These are phyloP conservation scores for Allygus modestus DNA, from an alignment of 2,888 invertebrate species.

Conservation along the genomic window DNA sequence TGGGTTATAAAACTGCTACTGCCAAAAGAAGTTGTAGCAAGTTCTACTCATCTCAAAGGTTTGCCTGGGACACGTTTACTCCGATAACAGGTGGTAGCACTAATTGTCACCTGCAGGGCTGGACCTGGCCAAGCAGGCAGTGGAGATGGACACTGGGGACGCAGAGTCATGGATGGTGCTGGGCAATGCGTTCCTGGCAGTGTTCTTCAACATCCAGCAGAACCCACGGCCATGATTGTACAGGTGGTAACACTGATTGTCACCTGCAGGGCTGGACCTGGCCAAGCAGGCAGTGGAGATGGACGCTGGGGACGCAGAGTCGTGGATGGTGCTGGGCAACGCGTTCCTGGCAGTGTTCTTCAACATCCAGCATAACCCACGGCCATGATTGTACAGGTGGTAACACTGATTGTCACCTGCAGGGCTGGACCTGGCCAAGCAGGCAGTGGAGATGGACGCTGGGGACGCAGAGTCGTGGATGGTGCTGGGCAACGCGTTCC, in stretches of 20 bases:
- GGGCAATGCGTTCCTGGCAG: slow-evolving; percentile 90
- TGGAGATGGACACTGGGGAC: slow-evolving; percentile 86
- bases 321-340: slow-evolving; percentile 92
- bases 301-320: slow-evolving; percentile 87
- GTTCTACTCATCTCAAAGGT: too few species aligned
- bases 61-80: too few species aligned
- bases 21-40: too few species aligned
- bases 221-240: slow-evolving; percentile 82
- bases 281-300: slow-evolving; percentile 90
- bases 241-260: too few species aligned
- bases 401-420: too few species aligned
- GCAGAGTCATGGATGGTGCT: slow-evolving; percentile 90
- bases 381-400: too few species aligned
- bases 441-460: slow-evolving; percentile 87
- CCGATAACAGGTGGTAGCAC: too few species aligned
- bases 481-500: slow-evolving; percentile 90
- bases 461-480: slow-evolving; percentile 91
- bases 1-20: too few species aligned
- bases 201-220: slow-evolving; percentile 86
- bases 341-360: slow-evolving; percentile 91
- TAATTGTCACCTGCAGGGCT: too few species aligned
- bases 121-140: slow-evolving; percentile 88
- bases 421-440: slow-evolving; percentile 88
- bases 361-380: slow-evolving; percentile 84
- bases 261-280: slow-evolving; percentile 83